Evolutionary conservation across 2,888 invertebrate genomes (phyloP).

Genomic region (Epirrita christyi): DNA sequence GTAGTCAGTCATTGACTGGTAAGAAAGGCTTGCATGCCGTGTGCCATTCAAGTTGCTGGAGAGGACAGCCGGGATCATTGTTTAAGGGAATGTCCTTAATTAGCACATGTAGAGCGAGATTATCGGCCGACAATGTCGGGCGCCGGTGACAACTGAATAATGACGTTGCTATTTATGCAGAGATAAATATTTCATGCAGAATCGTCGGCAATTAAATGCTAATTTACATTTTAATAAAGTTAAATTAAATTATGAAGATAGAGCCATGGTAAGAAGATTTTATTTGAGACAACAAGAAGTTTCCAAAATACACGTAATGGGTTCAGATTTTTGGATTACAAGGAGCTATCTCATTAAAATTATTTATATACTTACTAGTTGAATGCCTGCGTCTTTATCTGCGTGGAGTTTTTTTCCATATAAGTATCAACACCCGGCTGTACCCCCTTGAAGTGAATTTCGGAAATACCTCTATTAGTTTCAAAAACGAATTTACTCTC

Average conservation of each 20-base stretch:
- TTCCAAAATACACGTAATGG: no score
- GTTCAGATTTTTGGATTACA: no score
- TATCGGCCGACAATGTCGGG: slow-evolving; percentile 69
- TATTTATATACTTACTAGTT: no score
- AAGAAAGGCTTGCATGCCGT: slow-evolving; percentile 65
- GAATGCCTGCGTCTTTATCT: no score
- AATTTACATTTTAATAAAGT: slow-evolving; percentile 30
- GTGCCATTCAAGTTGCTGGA: slow-evolving; percentile 58
- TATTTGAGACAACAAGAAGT: no score
- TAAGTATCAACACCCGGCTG: no score
- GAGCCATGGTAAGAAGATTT: not conserved
- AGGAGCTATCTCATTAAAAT: no score
- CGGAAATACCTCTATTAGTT: no score
- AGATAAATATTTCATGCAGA: slow-evolving; percentile 50
- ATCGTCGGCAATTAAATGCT: slow-evolving; percentile 40
- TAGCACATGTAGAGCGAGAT: slow-evolving; percentile 79
- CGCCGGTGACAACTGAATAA: slow-evolving; percentile 73
- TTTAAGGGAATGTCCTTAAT: slow-evolving; percentile 73
- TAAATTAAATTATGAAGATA: slow-evolving; percentile 23
- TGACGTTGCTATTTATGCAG: slow-evolving; percentile 58
- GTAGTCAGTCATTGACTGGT: slow-evolving; percentile 72
- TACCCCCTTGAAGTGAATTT: no score
- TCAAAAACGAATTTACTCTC: no score
- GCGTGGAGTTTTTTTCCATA: no score
- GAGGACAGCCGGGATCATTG: slow-evolving; percentile 77